Percentiles rank a stretch among this genome's conserved stretches.
Conservation (phyloP, 2,113 vertebrate genomes). For the Pogonocichla stellata region DNA sequence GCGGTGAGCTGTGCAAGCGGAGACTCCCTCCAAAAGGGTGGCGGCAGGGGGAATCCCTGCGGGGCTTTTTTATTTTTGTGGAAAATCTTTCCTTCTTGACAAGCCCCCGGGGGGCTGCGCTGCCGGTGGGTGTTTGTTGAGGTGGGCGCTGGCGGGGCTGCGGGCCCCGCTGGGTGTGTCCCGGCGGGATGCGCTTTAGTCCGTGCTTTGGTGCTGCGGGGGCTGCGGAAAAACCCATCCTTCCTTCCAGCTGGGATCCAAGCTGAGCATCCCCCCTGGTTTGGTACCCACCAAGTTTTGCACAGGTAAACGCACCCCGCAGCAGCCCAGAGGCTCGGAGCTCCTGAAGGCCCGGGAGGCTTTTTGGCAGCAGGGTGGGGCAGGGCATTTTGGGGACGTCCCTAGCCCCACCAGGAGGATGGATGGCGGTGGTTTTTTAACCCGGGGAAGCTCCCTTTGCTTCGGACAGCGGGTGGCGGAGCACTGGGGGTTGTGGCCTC, state of each 20-base stretch:
- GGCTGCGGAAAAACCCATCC: not conserved
- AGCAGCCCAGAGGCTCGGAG: accelerated
- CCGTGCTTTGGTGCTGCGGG: not conserved
- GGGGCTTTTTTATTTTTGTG: accelerated
- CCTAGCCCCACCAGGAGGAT: not conserved
- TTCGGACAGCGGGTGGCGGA: accelerated
- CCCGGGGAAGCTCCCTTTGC: accelerated
- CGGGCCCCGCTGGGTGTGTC: conserved; percentile 16
- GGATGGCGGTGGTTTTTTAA: not conserved
- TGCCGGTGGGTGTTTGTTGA: accelerated
- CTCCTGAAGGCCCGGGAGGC: not conserved
- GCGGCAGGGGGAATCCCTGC: not conserved
- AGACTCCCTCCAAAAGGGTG: not conserved
- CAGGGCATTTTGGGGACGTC: not conserved
- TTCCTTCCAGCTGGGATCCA: not conserved
- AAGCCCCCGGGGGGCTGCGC: not conserved
- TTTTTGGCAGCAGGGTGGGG: not conserved
- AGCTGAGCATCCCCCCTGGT: not conserved
- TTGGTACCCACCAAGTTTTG: accelerated
- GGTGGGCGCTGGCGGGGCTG: not conserved
- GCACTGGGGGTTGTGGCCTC: not conserved
- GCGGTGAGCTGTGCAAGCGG: not conserved
- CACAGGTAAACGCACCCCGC: accelerated
- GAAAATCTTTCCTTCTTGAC: not conserved
- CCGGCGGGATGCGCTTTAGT: not conserved